Conservation (phyloP, 2,797 vertebrate genomes). For the Artibeus lituratus region DNA sequence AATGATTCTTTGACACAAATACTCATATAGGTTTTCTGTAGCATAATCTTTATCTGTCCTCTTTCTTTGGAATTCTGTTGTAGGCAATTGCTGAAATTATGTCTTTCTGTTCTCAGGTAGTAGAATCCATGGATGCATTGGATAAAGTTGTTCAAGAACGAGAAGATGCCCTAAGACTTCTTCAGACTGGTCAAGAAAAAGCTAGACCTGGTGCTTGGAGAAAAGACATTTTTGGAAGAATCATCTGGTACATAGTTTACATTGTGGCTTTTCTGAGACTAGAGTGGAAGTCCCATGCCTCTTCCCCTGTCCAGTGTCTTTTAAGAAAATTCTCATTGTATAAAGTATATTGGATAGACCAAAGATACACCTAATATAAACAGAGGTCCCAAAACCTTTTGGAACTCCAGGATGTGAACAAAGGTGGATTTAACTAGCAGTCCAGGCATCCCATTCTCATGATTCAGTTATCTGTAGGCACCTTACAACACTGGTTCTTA, state of each 20-base stretch:
- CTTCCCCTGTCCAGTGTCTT: not conserved
- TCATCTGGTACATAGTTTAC: conserved; percentile 85
- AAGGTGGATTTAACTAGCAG: not conserved
- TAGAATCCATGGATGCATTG: conserved; percentile 90
- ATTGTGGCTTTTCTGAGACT: conserved; percentile 2
- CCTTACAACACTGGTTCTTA: not conserved
- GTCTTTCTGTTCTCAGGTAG: conserved; percentile 82
- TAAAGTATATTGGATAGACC: not conserved
- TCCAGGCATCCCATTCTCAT: not conserved
- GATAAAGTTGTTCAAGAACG: conserved; percentile 92
- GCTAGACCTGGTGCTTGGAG: conserved; percentile 93
- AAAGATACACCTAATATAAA: not conserved
- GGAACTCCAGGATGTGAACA: not conserved
- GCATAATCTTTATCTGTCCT: not conserved
- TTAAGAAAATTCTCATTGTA: not conserved
- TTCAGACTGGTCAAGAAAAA: conserved; percentile 95
- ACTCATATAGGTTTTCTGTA: not conserved
- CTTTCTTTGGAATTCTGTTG: not conserved
- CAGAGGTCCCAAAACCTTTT: not conserved
- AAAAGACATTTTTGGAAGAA: conserved; percentile 89
- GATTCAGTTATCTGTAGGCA: not conserved
- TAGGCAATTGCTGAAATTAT: not conserved
- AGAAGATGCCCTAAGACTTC: conserved; percentile 90
- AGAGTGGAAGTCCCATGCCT: not conserved
- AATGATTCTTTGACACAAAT: not conserved